A percentile compares a stretch with the other conserved stretches of the same genome.
Evolutionary conservation across 2,888 invertebrate species (phyloP).

Genomic region (Camptogramma bilineatum): DNA sequence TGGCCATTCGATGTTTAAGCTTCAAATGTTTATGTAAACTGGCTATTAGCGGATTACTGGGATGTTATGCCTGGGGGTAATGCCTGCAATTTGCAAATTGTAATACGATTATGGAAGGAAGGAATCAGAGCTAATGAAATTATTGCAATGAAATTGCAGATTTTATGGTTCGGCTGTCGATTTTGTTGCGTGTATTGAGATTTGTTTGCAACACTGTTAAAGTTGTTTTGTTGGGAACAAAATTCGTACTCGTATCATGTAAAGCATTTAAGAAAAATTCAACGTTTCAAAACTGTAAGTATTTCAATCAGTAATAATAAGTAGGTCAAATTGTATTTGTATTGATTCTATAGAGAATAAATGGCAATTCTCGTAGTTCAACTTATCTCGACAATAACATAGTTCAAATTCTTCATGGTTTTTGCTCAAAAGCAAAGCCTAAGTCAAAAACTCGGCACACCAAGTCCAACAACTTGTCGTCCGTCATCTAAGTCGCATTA

Average conservation of each 20-base stretch:
- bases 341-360: not conserved
- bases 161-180: not conserved
- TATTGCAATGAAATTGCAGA: constrained; percentile 40
- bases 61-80: constrained; percentile 37
- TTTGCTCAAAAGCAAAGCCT: not conserved
- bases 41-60: constrained; percentile 32
- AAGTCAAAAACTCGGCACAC: constrained; percentile 5
- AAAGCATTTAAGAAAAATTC: not conserved
- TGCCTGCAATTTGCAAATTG: constrained; percentile 42
- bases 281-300: not conserved
- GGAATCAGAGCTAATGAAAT: constrained; percentile 53
- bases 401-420: not conserved
- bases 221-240: no score
- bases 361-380: no score
- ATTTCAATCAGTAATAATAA: not conserved
- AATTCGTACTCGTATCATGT: not conserved
- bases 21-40: constrained; percentile 37
- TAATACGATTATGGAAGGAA: constrained; percentile 53
- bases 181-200: not conserved
- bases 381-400: no score
- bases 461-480: not conserved
- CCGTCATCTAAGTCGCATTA: constrained; percentile 39
- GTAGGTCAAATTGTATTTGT: no score
- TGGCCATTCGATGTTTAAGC: constrained; percentile 28
- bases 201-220: not conserved